Evolutionary conservation across 2,113 vertebrate genomes (phyloP), one percentile per base, ranked within the genome.

Genomic region (Psammodynastes pulverulentus): DNA sequence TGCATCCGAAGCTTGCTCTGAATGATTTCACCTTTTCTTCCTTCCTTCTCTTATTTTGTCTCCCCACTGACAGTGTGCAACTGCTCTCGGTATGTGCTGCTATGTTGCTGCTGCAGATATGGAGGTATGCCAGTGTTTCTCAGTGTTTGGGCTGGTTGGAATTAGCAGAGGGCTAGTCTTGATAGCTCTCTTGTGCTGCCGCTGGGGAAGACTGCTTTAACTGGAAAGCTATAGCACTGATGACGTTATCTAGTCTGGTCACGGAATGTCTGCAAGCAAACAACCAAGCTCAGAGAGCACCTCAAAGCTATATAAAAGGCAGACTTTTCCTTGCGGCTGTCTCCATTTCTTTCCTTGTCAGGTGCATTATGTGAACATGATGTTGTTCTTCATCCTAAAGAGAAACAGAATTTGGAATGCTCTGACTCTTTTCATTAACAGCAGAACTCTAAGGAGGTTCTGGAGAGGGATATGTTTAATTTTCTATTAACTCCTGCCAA

Each of bases 51-150:
- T 62, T 26, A 8, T n/a, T 34, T 23, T 29, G 17, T 17, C 0
- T 2, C 1, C 95, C 49, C 96, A 86, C 96, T 29, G 0, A 87
- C 96, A 99, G 99, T 99, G 99, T 88, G 99, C 99, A 91, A 97
- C 96, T 0, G 98, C 99, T 86, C 95, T 99, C 92, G 98, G 99
- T 51, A 95, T 99, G 97, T 99, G 99, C 97, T 99, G 99, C 94
- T 99, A 98, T 2, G 97, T 99, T 21, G 99, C 98, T 56, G 98
- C 98, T 53, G 98, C 98, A 17, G 98, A 99, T 1, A 96, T 98
- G 52, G 98, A 99, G 98, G 99, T 99, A n/a, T 4, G 9, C 9
- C 8, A 13, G 17, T 9, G 58, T 21, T 84, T 56, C 12, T 87
- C 29, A 10, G 3, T 1, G 46, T 8, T 49, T 51, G 26, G 49